phyloP scores from a whole-genome alignment of 2,113 vertebrate genomes.

The Aix galericulata region DNA sequence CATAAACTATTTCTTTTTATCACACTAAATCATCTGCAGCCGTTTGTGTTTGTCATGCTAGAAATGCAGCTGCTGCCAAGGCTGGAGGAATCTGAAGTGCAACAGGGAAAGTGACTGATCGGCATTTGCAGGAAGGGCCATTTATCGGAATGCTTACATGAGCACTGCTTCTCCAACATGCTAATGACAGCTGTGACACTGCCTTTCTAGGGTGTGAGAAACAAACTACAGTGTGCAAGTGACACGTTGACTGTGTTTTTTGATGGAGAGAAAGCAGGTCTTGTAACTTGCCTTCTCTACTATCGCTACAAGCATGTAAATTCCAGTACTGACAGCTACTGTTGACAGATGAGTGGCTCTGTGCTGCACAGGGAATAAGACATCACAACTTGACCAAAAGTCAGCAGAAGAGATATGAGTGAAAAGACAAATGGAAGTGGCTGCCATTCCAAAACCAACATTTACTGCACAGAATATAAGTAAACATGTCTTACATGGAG shows the following conservation, averaged over 20 bases:
- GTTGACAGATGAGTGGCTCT: accelerated
- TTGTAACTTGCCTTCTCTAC: not conserved
- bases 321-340: not conserved
- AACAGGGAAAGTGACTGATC: accelerated
- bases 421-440: not conserved
- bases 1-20: not conserved
- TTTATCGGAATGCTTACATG: not conserved
- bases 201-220: not conserved
- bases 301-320: accelerated
- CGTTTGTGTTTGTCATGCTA: not conserved
- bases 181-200: accelerated
- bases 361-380: not conserved
- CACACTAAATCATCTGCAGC: not conserved
- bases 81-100: not conserved
- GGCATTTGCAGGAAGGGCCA: not conserved
- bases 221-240: not conserved
- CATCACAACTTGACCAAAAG: not conserved
- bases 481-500: accelerated
- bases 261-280: not conserved
- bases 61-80: not conserved
- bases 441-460: not conserved
- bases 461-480: not conserved
- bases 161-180: not conserved
- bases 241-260: not conserved
- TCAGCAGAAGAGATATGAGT: not conserved